phyloP scores from a whole-genome alignment of 1,140 invertebrate species.

The Brachionus sp. region DNA sequence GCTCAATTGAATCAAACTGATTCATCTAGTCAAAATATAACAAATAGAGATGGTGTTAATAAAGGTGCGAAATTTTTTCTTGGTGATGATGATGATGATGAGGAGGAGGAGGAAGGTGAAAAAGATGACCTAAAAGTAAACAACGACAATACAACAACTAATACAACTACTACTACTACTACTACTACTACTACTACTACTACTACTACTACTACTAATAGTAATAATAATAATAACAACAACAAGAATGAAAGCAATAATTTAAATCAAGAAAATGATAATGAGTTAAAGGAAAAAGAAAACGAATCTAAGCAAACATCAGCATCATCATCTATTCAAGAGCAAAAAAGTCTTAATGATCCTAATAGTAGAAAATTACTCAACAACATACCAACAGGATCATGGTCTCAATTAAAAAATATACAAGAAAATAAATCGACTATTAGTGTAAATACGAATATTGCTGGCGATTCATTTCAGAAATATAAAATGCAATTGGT shows the following conservation, averaged over 20 bases:
- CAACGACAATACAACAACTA: not conserved
- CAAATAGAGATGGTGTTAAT: not conserved
- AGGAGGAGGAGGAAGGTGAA: not conserved
- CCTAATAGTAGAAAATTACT: not conserved
- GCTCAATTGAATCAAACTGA: not conserved
- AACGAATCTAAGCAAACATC: not conserved
- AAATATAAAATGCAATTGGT: conserved; percentile 34
- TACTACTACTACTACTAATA: too few species aligned
- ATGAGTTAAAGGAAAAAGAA: not conserved
- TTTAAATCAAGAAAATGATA: too few species aligned
- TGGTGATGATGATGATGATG: conserved; percentile 30
- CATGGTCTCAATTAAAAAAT: conserved; percentile 37
- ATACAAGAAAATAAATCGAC: not conserved
- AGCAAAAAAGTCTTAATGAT: not conserved
- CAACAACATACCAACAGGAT: not conserved
- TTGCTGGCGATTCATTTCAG: conserved; percentile 35
- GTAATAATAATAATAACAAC: too few species aligned
- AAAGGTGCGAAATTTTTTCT: not conserved
- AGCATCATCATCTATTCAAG: too few species aligned
- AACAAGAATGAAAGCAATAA: too few species aligned
- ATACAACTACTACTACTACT: not conserved
- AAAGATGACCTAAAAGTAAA: not conserved
- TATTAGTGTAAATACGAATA: not conserved
- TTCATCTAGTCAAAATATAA: not conserved
- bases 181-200: too few species aligned